A percentile compares a stretch with the other conserved stretches of the same genome.
Conservation (phyloP, 1,140 invertebrate genomes). For the Hycleus cichorii region DNA sequence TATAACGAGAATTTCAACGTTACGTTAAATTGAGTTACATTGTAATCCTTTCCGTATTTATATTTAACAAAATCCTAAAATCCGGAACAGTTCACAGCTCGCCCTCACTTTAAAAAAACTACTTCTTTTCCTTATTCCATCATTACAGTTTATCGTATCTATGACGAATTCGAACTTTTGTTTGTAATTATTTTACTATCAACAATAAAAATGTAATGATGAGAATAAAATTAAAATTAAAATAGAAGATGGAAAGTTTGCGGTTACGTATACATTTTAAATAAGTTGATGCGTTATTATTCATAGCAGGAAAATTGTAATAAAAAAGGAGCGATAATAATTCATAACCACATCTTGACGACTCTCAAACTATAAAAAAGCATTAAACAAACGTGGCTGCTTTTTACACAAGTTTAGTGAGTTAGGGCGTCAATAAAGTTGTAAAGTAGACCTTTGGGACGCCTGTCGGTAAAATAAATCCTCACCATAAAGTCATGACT, state of each 20-base stretch:
- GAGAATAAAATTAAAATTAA: too few relatives aligned
- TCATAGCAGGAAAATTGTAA: slow-evolving; percentile 6
- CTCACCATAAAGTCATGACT: slow-evolving; percentile 31
- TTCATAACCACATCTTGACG: slow-evolving; percentile 17
- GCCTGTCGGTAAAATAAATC: slow-evolving; percentile 33
- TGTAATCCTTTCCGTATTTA: slow-evolving; percentile 17
- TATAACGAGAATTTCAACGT: too few relatives aligned
- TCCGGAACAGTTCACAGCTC: too few relatives aligned
- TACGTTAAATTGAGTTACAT: slow-evolving; percentile 16
- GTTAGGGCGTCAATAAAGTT: slow-evolving; percentile 37
- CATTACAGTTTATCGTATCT: too few relatives aligned
- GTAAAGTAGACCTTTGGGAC: slow-evolving; percentile 36
- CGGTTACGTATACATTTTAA: neutral
- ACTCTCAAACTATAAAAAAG: slow-evolving; percentile 30
- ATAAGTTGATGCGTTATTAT: slow-evolving; percentile 1
- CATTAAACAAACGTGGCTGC: slow-evolving; percentile 32
- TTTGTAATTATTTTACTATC: neutral
- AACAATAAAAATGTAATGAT: neutral
- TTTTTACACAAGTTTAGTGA: slow-evolving; percentile 33
- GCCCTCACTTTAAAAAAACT: too few relatives aligned
- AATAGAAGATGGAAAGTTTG: too few relatives aligned
- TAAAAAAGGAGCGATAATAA: slow-evolving; percentile 11
- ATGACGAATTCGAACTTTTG: too few relatives aligned
- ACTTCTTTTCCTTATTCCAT: too few relatives aligned
- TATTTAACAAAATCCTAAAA: too few relatives aligned